Evolutionary conservation across 2,797 vertebrate species (phyloP).

Genomic region (Gastrophryne carolinensis): DNA sequence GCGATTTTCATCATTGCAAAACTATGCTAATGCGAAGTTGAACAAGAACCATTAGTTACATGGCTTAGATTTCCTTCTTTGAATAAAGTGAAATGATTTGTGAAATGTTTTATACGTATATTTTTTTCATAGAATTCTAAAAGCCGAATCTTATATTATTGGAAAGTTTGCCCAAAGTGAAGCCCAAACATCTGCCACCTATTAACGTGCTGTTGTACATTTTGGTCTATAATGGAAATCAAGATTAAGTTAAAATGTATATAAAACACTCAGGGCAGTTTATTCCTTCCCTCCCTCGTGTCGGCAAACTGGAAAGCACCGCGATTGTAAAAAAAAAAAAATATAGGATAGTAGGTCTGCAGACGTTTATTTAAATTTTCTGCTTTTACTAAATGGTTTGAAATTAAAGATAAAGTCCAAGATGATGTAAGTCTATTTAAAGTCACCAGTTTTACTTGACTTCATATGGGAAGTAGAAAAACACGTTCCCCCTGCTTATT

Average conservation of each 20-base stretch:
- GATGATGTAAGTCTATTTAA: too few relatives aligned
- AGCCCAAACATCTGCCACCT: constrained; percentile 74
- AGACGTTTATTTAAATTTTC: background rate
- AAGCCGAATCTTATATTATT: constrained; percentile 69
- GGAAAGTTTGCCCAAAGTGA: constrained; percentile 63
- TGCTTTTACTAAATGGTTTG: background rate
- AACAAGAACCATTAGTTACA: constrained; percentile 23
- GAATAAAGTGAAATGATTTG: constrained; percentile 61
- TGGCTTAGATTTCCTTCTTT: constrained; percentile 27
- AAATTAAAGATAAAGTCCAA: background rate
- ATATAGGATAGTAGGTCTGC: background rate
- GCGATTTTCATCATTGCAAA: constrained; percentile 38
- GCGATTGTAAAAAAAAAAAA: background rate
- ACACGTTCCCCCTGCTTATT: too few relatives aligned
- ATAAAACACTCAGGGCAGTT: constrained; percentile 3
- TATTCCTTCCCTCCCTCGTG: background rate
- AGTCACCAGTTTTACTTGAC: too few relatives aligned
- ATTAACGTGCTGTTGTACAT: constrained; percentile 63
- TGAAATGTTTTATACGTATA: constrained; percentile 47
- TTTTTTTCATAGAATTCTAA: constrained; percentile 65
- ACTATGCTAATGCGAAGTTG: constrained; percentile 28
- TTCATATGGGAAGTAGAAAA: too few relatives aligned
- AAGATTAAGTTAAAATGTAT: constrained; percentile 51
- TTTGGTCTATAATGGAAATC: constrained; percentile 68
- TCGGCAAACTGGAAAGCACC: background rate